Conservation (phyloP, 2,888 invertebrate genomes). For the Mythimna lalbum region DNA sequence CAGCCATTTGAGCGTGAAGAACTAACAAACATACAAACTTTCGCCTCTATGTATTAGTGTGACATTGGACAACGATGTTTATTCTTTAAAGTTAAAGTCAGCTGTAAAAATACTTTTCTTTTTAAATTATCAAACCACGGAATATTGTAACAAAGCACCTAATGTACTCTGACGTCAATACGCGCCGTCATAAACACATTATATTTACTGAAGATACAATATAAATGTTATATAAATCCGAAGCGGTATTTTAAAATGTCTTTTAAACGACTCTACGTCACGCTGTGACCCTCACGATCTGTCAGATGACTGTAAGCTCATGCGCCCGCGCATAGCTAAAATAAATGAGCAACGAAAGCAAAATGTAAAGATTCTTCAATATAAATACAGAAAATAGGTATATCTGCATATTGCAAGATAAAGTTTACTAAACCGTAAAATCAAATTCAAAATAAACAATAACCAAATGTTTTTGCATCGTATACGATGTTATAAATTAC, state of each 20-base stretch:
- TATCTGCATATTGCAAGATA: conserved; percentile 24
- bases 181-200: conserved; percentile 67
- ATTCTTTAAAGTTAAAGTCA: conserved; percentile 67
- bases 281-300: conserved; percentile 37
- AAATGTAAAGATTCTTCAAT: conserved; percentile 21
- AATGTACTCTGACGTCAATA: conserved; percentile 76
- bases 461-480: conserved; percentile 46
- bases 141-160: conserved; percentile 73
- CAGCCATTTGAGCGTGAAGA: no score
- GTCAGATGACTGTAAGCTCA: conserved; percentile 40
- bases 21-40: no score
- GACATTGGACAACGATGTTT: conserved; percentile 62
- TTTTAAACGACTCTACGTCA: conserved; percentile 52
- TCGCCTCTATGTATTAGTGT: no score
- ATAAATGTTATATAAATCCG: conserved; percentile 50
- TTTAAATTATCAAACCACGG: conserved; percentile 69
- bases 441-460: conserved; percentile 55
- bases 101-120: conserved; percentile 73
- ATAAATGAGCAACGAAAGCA: conserved; percentile 34
- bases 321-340: conserved; percentile 37
- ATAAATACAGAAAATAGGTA: conserved; percentile 17
- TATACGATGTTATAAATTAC: conserved; percentile 54
- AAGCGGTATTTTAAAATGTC: conserved; percentile 56
- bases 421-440: conserved; percentile 46
- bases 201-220: conserved; percentile 60